Evolutionary conservation across 2,113 vertebrate genomes (phyloP).

Genomic region (Scomber scombrus): DNA sequence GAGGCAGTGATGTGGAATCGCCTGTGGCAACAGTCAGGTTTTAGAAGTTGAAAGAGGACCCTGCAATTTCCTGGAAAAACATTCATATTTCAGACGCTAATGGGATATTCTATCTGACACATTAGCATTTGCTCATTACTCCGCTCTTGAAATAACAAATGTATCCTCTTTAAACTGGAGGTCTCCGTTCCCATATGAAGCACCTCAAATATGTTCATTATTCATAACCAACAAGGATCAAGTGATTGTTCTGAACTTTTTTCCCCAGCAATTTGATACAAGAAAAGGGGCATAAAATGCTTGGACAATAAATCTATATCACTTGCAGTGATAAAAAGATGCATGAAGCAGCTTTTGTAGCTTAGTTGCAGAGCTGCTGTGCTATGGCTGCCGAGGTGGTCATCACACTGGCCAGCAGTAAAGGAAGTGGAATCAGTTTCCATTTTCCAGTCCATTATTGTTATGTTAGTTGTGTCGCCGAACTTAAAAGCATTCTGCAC

Average conservation of each 20-base stretch:
- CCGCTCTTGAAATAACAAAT: neutral
- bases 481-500: neutral
- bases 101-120: slow-evolving; percentile 4
- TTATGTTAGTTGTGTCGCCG: neutral
- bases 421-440: neutral
- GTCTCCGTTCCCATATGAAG: neutral
- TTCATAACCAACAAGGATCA: slow-evolving; percentile 2
- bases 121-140: slow-evolving; percentile 1
- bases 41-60: slow-evolving; percentile 37
- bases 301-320: neutral
- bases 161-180: neutral
- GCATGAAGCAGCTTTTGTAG: too few relatives aligned
- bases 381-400: neutral
- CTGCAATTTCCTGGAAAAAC: slow-evolving; percentile 40
- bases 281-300: neutral
- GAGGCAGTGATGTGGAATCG: slow-evolving; percentile 21
- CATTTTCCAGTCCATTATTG: neutral
- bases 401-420: neutral
- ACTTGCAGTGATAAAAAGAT: neutral
- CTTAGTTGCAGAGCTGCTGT: neutral
- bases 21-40: slow-evolving; percentile 25
- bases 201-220: neutral
- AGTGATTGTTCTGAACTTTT: neutral
- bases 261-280: neutral
- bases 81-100: slow-evolving; percentile 22